phyloP scores from a whole-genome alignment of 2,113 vertebrate species.

The Trichechus manatus region DNA sequence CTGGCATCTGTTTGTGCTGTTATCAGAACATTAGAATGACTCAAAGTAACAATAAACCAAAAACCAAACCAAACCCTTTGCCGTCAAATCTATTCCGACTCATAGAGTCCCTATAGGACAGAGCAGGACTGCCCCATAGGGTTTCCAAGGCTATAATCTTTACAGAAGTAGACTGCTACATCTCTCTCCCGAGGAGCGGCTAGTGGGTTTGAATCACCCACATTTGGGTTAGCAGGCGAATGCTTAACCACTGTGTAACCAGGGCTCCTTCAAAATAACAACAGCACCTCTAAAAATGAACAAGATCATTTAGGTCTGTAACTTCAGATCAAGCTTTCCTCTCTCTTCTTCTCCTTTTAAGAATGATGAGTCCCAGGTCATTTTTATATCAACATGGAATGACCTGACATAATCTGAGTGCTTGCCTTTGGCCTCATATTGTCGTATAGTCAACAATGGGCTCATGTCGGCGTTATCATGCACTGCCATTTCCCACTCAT shows the following conservation, averaged over 20 bases:
- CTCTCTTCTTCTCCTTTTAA: background rate
- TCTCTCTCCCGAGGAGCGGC: background rate
- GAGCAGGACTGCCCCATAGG: background rate
- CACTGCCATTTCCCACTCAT: background rate
- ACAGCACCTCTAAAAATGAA: background rate
- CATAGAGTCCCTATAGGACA: too few relatives aligned
- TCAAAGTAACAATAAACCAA: background rate
- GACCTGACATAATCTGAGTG: background rate
- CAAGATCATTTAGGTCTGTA: background rate
- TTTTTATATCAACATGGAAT: background rate
- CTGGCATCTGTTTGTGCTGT: background rate
- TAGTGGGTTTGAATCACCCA: background rate
- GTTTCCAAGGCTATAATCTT: background rate
- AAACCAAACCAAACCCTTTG: background rate
- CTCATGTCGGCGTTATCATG: background rate
- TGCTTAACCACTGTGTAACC: background rate
- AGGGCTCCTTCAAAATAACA: background rate
- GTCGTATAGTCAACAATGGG: accelerated
- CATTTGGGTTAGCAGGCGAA: background rate
- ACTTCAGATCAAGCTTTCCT: background rate
- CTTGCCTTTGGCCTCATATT: background rate
- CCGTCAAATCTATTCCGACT: too few relatives aligned
- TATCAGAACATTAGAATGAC: background rate
- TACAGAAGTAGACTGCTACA: background rate
- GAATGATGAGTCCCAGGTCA: background rate